phyloP scores from a whole-genome alignment of 2,797 vertebrate genomes.

The Melanotaenia trifasciata region DNA sequence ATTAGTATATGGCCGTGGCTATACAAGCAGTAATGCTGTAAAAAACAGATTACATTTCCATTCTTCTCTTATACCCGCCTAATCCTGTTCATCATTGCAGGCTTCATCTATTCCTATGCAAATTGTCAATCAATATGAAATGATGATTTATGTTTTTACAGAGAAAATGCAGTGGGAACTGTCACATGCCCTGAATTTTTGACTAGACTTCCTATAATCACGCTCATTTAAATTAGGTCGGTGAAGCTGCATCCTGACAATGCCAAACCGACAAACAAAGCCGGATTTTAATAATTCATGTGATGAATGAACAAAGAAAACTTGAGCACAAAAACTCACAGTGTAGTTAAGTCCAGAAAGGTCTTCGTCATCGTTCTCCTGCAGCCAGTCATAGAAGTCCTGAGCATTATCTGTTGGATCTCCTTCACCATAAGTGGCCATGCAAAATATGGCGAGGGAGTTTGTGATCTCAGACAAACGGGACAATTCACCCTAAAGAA shows the following conservation, averaged over 20 bases:
- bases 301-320: not conserved
- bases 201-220: too few species aligned
- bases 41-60: not conserved
- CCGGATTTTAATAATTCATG: not conserved
- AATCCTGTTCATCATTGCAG: not conserved
- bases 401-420: constrained; percentile 98
- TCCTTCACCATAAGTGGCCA: constrained; percentile 97
- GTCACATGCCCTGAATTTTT: not conserved
- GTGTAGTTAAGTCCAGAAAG: constrained; percentile 91
- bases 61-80: not conserved
- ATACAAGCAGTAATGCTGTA: not conserved
- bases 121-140: not conserved
- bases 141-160: not conserved
- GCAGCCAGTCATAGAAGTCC: constrained; percentile 98
- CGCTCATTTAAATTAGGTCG: too few species aligned
- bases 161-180: not conserved
- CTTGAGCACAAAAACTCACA: constrained; percentile 76
- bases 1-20: not conserved
- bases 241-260: constrained; percentile 10
- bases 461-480: constrained; percentile 92
- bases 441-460: constrained; percentile 94
- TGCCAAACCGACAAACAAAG: constrained; percentile 31
- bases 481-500: constrained; percentile 87
- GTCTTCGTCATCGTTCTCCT: constrained; percentile 89
- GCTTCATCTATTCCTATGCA: not conserved